A percentile compares a stretch with the other conserved stretches of the same genome.
Evolutionary conservation across 1,140 invertebrate species (phyloP).

Genomic region (Xylocopa sonorina): DNA sequence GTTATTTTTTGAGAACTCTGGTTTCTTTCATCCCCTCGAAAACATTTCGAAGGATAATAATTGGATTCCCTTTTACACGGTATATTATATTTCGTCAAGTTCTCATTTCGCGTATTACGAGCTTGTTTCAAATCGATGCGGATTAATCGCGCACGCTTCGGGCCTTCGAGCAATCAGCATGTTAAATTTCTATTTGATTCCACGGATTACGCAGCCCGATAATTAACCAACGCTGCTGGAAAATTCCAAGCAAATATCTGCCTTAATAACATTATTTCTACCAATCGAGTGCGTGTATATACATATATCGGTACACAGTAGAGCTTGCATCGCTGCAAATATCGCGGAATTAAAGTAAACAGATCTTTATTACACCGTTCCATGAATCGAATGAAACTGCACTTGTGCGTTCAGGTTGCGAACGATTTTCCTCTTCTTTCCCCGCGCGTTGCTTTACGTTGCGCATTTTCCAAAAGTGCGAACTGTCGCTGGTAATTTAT

Average conservation of each 20-base stretch:
- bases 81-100: background rate
- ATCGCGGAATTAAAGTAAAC: constrained; percentile 15
- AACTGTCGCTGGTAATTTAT: background rate
- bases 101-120: background rate
- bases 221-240: background rate
- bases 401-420: background rate
- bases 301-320: constrained; percentile 5
- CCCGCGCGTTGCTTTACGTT: background rate
- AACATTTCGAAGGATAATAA: too few relatives aligned
- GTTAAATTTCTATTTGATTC: background rate
- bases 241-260: constrained; percentile 13
- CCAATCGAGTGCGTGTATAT: too few relatives aligned
- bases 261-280: constrained; percentile 30
- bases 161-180: background rate
- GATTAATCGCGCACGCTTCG: background rate
- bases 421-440: background rate
- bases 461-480: background rate
- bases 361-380: constrained; percentile 10
- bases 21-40: too few relatives aligned
- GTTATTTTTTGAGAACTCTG: too few relatives aligned
- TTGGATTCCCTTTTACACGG: too few relatives aligned
- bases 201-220: too few relatives aligned
- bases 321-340: background rate
- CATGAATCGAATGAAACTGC: background rate
- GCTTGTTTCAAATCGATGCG: background rate